These are phyloP conservation scores for Lasioglossum pauxillum DNA, from an alignment of 2,888 invertebrate genomes.

Conservation along the genomic window DNA sequence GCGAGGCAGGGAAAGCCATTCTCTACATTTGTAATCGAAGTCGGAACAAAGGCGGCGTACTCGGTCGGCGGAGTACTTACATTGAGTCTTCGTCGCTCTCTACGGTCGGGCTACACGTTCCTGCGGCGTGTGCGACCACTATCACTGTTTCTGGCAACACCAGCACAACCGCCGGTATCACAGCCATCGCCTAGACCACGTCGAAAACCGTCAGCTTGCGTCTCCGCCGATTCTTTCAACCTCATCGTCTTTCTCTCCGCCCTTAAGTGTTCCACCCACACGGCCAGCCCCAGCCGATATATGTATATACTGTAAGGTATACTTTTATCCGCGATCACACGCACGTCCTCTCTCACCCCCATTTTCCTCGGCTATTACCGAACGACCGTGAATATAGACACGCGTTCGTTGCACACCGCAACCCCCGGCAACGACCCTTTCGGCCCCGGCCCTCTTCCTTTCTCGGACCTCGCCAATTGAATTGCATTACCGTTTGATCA, in stretches of 20 bases:
- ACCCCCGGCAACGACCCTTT: background rate
- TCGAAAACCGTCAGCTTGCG: slow-evolving; percentile 12
- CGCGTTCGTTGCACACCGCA: slow-evolving; percentile 4
- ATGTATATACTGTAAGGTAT: background rate
- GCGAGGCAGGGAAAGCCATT: slow-evolving; percentile 64
- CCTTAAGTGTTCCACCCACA: slow-evolving; percentile 50
- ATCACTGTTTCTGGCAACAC: slow-evolving; percentile 59
- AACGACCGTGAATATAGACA: slow-evolving; percentile 12
- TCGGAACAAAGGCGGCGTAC: slow-evolving; percentile 75
- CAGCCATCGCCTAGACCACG: slow-evolving; percentile 19
- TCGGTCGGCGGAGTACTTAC: slow-evolving; percentile 56
- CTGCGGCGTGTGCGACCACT: slow-evolving; percentile 55
- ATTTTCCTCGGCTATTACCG: slow-evolving; percentile 24
- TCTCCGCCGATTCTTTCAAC: slow-evolving; percentile 6
- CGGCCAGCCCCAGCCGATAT: slow-evolving; percentile 15
- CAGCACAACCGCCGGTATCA: slow-evolving; percentile 37
- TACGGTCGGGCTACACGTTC: slow-evolving; percentile 45
- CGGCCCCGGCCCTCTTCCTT: slow-evolving; percentile 15
- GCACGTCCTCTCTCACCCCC: slow-evolving; percentile 26
- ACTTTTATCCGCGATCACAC: slow-evolving; percentile 42
- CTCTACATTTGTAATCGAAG: slow-evolving; percentile 78
- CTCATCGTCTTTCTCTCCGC: slow-evolving; percentile 33
- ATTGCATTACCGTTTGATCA: slow-evolving; percentile 77
- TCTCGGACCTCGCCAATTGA: slow-evolving; percentile 69
- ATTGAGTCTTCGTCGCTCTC: slow-evolving; percentile 55